A percentile compares a stretch with the other conserved stretches of the same genome.
Evolutionary conservation across 2,888 invertebrate species (phyloP).

Genomic region (Catocala fraxini): DNA sequence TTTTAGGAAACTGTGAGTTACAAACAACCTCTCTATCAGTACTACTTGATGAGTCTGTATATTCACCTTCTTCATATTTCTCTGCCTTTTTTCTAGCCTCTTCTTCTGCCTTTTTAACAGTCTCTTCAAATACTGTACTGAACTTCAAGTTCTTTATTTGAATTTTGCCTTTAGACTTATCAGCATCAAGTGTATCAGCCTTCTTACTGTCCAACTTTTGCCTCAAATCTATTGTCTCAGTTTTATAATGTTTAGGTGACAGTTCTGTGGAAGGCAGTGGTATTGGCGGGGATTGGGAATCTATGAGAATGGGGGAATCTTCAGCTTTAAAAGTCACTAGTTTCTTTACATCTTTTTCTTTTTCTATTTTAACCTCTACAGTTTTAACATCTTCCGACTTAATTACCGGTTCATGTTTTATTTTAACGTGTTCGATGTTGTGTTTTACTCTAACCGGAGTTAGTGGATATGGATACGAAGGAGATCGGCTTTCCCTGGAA

Average conservation of each 20-base stretch:
- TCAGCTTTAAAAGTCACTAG: slow-evolving; percentile 61
- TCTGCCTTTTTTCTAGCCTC: slow-evolving; percentile 88
- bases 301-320: slow-evolving; percentile 37
- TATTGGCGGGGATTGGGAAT: slow-evolving; percentile 67
- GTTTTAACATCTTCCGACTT: slow-evolving; percentile 55
- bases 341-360: slow-evolving; percentile 49
- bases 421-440: slow-evolving; percentile 51
- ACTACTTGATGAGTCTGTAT: slow-evolving; percentile 81
- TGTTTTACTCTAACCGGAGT: slow-evolving; percentile 67
- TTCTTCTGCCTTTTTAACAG: slow-evolving; percentile 89
- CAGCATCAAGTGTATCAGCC: slow-evolving; percentile 66
- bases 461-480: slow-evolving; percentile 59
- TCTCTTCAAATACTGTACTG: slow-evolving; percentile 89
- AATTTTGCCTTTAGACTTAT: slow-evolving; percentile 87
- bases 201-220: slow-evolving; percentile 66
- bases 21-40: slow-evolving; percentile 71
- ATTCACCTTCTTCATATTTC: slow-evolving; percentile 89
- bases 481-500: slow-evolving; percentile 62
- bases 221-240: slow-evolving; percentile 57
- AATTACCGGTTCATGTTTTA: slow-evolving; percentile 54
- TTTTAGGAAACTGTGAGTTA: slow-evolving; percentile 80
- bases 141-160: slow-evolving; percentile 91
- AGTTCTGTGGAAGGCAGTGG: slow-evolving; percentile 75
- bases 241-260: slow-evolving; percentile 67
- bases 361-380: slow-evolving; percentile 55